phyloP scores from a whole-genome alignment of 2,113 vertebrate species.

The Plotosus lineatus region DNA sequence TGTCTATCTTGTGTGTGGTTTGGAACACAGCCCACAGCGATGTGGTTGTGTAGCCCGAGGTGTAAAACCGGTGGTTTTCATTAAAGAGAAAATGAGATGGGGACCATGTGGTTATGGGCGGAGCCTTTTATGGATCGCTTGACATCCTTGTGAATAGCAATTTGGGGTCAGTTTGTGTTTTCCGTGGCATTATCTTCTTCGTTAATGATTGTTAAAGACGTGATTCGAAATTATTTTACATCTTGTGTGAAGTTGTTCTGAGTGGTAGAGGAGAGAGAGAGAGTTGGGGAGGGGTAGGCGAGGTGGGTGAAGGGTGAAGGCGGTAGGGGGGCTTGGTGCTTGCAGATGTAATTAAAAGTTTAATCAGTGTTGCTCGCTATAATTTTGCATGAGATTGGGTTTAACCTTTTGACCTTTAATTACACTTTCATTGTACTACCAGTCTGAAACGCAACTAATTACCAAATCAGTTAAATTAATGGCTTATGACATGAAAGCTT shows the following conservation, averaged over 20 bases:
- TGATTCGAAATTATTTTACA: neutral
- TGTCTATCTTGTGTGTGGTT: neutral
- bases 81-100: neutral
- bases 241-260: neutral
- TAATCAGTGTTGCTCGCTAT: neutral
- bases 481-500: constrained; percentile 52
- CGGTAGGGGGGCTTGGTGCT: neutral
- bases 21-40: neutral
- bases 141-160: neutral
- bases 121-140: neutral
- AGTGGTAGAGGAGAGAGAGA: neutral
- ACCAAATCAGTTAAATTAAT: constrained; percentile 57
- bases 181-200: neutral
- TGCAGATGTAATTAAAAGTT: constrained; percentile 21
- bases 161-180: neutral
- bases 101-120: neutral
- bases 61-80: neutral
- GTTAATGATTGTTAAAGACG: neutral
- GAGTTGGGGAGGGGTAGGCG: no score
- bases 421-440: constrained; percentile 49
- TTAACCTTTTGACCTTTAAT: constrained; percentile 48
- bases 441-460: constrained; percentile 48
- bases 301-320: neutral
- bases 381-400: constrained; percentile 17
- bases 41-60: neutral